Percentiles rank a stretch among this genome's conserved stretches.
phyloP scores from a whole-genome alignment of 2,113 vertebrate genomes.

The Cavia porcellus region DNA sequence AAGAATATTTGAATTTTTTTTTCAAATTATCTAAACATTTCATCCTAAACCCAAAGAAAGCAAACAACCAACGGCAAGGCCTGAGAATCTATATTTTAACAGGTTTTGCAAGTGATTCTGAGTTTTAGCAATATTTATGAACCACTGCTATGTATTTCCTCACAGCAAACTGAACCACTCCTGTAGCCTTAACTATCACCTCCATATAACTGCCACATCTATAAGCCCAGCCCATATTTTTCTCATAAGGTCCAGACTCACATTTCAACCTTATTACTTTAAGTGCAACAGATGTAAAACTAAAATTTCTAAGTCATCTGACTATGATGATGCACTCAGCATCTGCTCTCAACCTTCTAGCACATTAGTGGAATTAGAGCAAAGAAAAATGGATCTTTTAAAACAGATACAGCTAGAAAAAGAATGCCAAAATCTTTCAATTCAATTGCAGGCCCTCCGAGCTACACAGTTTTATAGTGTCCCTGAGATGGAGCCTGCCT shows the following conservation, averaged over 20 bases:
- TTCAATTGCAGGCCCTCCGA: no score
- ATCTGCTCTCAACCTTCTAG: no score
- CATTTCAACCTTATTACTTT: constrained; percentile 16
- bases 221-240: neutral
- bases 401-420: no score
- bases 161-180: neutral
- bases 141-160: neutral
- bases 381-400: no score
- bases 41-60: constrained; percentile 4
- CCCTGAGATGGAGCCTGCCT: no score
- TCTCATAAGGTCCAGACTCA: neutral
- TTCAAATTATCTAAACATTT: constrained; percentile 44
- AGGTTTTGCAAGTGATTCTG: neutral
- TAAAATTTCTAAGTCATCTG: neutral
- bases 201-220: constrained; percentile 49
- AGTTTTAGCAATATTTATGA: constrained; percentile 33
- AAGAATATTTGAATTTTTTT: neutral
- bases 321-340: no score
- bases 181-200: neutral
- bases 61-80: neutral
- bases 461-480: no score
- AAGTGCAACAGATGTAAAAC: constrained; percentile 30
- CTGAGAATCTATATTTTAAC: neutral
- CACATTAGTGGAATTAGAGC: no score
- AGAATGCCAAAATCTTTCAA: no score